Evolutionary conservation across 2,888 invertebrate species (phyloP).

Genomic region (Lithophane socia): DNA sequence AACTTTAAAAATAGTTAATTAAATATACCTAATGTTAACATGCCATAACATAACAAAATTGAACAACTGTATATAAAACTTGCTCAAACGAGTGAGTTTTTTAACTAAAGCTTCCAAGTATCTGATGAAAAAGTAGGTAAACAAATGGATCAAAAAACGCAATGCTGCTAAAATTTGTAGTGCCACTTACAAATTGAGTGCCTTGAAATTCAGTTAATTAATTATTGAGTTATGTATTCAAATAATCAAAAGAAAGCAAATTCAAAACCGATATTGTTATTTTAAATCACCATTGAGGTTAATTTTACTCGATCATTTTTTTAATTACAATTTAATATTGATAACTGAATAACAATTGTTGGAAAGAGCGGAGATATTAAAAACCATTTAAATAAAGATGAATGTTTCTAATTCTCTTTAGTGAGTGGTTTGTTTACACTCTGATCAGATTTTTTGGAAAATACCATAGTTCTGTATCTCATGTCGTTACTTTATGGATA

Average conservation of each 20-base stretch:
- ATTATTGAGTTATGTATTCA: not conserved
- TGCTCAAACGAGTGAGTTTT: too few relatives aligned
- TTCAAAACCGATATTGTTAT: not conserved
- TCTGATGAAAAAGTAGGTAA: not conserved
- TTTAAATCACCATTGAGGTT: not conserved
- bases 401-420: too few relatives aligned
- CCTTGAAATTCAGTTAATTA: not conserved
- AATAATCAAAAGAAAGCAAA: not conserved
- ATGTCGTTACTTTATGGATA: constrained; percentile 15
- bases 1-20: not conserved
- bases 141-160: not conserved
- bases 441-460: too few relatives aligned
- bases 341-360: too few relatives aligned
- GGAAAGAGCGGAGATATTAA: too few relatives aligned
- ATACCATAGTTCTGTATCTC: not conserved
- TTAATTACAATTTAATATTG: too few relatives aligned
- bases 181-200: too few relatives aligned
- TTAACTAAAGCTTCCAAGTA: not conserved
- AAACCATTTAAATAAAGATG: too few relatives aligned
- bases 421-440: not conserved
- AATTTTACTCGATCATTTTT: not conserved
- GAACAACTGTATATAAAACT: not conserved
- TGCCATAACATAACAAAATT: not conserved
- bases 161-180: too few relatives aligned
- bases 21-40: not conserved